A percentile compares a stretch with the other conserved stretches of the same genome.
Conservation (phyloP, 2,113 vertebrate species). For the Peucedramus taeniatus region DNA sequence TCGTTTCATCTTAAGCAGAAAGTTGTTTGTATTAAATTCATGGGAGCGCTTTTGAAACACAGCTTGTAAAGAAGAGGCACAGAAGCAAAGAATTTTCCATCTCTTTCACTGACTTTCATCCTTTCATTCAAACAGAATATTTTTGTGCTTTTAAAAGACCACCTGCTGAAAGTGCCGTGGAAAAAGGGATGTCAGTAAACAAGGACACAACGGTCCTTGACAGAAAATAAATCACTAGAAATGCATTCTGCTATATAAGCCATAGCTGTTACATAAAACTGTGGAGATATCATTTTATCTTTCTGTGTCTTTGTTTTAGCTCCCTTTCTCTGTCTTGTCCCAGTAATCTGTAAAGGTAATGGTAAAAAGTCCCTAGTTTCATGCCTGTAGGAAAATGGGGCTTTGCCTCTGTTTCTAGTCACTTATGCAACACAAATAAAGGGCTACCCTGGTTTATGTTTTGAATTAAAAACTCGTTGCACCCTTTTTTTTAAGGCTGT, state of each 20-base stretch:
- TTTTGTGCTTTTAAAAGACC: slow-evolving; percentile 17
- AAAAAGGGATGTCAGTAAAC: background rate
- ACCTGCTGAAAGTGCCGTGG: background rate
- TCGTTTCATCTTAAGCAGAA: background rate
- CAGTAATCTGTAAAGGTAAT: background rate
- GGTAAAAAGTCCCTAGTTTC: background rate
- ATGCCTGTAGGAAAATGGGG: background rate
- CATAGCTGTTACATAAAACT: background rate
- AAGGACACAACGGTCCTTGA: background rate
- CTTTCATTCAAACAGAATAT: slow-evolving; percentile 20
- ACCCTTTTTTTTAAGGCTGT: slow-evolving; percentile 9
- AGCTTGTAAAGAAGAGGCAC: background rate
- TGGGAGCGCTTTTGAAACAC: background rate
- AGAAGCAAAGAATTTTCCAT: background rate
- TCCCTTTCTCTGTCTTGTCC: background rate
- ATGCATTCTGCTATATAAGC: background rate
- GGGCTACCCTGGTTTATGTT: background rate
- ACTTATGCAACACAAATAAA: background rate
- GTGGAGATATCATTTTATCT: background rate
- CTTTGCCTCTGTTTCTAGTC: background rate
- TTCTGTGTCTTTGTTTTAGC: background rate
- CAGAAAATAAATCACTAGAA: background rate
- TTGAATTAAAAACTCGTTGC: background rate
- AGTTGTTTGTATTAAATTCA: background rate
- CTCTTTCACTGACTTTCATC: background rate